These are phyloP conservation scores for Sebastes goodei DNA, from an alignment of 2,797 vertebrate genomes.

Conservation along the genomic window DNA sequence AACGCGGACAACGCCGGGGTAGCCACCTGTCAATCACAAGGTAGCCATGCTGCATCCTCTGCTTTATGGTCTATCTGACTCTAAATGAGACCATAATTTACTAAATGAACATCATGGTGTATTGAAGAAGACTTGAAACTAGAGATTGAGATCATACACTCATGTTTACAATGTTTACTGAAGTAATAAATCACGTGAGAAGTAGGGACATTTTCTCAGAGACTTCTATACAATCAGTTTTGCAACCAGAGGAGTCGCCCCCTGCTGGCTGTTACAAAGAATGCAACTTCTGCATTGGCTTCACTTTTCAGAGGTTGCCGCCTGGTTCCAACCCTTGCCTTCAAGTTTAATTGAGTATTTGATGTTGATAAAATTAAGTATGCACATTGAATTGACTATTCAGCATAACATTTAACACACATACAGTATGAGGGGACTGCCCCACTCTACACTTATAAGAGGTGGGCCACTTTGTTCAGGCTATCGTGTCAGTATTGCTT, in stretches of 20 bases:
- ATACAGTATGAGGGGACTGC: not conserved
- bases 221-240: not conserved
- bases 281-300: not conserved
- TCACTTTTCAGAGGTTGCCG: too few species aligned
- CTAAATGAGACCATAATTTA: not conserved
- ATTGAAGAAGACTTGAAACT: not conserved
- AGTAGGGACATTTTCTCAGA: not conserved
- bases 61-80: not conserved
- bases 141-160: not conserved
- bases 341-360: conserved; percentile 34
- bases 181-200: not conserved
- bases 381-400: not conserved
- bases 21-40: not conserved
- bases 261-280: not conserved
- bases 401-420: conserved; percentile 14
- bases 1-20: not conserved
- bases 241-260: not conserved
- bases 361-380: conserved; percentile 21
- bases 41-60: not conserved
- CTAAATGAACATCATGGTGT: not conserved
- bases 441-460: not conserved
- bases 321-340: conserved; percentile 5
- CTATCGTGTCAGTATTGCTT: not conserved
- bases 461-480: not conserved
- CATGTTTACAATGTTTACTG: not conserved